Base-by-base conservation (phyloP, 64 coral and sea anemone species). In the Actinia equina region DNA sequence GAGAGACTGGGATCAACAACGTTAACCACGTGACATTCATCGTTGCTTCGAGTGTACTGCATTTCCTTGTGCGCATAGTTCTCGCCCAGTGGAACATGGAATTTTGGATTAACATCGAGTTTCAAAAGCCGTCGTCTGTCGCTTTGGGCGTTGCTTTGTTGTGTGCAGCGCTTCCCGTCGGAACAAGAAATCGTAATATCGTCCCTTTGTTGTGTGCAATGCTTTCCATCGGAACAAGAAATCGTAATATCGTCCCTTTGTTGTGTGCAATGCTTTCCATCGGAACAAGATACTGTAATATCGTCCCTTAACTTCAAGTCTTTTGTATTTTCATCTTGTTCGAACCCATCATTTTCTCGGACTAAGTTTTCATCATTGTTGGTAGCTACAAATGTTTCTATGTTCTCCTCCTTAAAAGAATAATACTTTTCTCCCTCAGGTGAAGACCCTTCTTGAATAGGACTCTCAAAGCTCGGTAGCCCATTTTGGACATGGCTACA, bases 1-100 rank as follows among this genome's bases (percentile, higher is more conserved):
- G 65, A 92, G 14, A 54, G 82, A 49, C 19, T 6, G 22, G 63
- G 59, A 19, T 92, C 90, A 7, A 87, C 90, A 11, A 92, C 90
- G 57, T 87, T 92, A 22, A 92, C 90, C 20, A 92, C 85, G 15
- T 92, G 61, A 43, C 82, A 82, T 64, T 87, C 65, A 19, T 95
- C 87, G 18, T 70, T 83, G 52, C 81, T 65, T 30, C 55, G 52
- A 63, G 81, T 74, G 89, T 83, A 96, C 51, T 93, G 88, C 59
- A 92, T 60, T 70, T 54, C 90, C 64, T 65, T 76, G 77, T 92
- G 90, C 5, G 80, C 90, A 42, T 69, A 71, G 2, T 87, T 77
- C 41, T 87, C 44, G 25, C 70, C 83, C 0, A 81, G 27, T 14
- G 76, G 76, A 78, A 44, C 76, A 30, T 78, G 44, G 3, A 78